Conservation (phyloP, 2,113 vertebrate genomes). For the Coregonus clupeaformis region DNA sequence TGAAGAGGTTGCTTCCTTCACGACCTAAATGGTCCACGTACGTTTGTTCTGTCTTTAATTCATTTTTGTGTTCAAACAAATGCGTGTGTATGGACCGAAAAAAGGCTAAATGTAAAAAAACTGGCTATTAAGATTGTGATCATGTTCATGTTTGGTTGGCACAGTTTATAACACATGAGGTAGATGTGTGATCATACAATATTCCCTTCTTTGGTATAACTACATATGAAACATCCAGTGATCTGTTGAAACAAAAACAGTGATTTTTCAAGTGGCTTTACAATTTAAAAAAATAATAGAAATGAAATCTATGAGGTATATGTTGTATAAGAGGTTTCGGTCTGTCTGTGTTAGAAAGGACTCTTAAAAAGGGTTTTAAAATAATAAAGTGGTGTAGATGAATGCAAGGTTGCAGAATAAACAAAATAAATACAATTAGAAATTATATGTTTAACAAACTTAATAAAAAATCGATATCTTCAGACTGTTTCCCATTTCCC, state of each 20-base stretch:
- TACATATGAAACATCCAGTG: slow-evolving; percentile 66
- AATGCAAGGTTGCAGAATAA: slow-evolving; percentile 43
- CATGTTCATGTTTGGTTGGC: slow-evolving; percentile 62
- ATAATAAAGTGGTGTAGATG: slow-evolving; percentile 35
- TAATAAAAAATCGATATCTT: slow-evolving; percentile 45
- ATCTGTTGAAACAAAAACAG: slow-evolving; percentile 62
- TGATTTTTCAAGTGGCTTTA: slow-evolving; percentile 67
- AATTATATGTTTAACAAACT: slow-evolving; percentile 54
- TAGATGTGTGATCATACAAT: slow-evolving; percentile 75
- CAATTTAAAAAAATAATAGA: slow-evolving; percentile 58
- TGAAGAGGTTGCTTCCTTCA: slow-evolving; percentile 40
- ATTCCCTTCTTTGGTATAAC: slow-evolving; percentile 78
- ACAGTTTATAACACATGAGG: slow-evolving; percentile 79
- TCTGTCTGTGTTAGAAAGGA: slow-evolving; percentile 54
- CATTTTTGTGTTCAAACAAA: slow-evolving; percentile 40
- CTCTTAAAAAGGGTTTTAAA: slow-evolving; percentile 36
- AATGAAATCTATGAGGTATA: slow-evolving; percentile 73
- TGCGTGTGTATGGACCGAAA: slow-evolving; percentile 40
- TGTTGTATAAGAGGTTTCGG: slow-evolving; percentile 71
- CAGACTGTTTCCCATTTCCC: slow-evolving; percentile 36
- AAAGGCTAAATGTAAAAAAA: slow-evolving; percentile 45
- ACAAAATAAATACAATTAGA: slow-evolving; percentile 63
- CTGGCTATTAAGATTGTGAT: slow-evolving; percentile 52
- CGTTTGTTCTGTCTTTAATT: slow-evolving; percentile 30
- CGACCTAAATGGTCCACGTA: slow-evolving; percentile 24